Evolutionary conservation across 2,113 vertebrate species (phyloP).

Genomic region (Hydropotes inermis): DNA sequence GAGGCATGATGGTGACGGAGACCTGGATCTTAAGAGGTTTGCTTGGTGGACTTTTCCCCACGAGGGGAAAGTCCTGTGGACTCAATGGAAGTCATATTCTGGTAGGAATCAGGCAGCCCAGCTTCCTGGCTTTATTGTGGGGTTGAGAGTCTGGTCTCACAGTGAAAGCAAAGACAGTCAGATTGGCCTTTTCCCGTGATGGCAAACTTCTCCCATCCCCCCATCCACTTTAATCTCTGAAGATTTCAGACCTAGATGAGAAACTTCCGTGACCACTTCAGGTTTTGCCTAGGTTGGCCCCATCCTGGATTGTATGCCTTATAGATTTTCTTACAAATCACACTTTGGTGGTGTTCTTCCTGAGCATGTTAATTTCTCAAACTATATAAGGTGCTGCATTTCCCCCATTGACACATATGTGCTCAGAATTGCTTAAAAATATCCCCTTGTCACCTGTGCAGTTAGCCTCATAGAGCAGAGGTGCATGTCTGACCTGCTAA

Average conservation of each 20-base stretch:
- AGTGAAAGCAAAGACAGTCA: not conserved
- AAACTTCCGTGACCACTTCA: not conserved
- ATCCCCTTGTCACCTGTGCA: not conserved
- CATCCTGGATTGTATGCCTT: not conserved
- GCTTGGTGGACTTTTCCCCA: not conserved
- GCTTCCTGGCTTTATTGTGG: not conserved
- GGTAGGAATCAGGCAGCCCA: not conserved
- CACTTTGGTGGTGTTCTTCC: not conserved
- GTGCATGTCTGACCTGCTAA: not conserved
- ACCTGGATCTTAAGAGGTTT: not conserved
- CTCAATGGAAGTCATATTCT: not conserved
- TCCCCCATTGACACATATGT: not conserved
- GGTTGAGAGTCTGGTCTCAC: not conserved
- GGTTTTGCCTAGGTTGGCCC: not conserved
- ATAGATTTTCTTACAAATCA: not conserved
- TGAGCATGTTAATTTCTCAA: not conserved
- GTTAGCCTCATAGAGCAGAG: not conserved
- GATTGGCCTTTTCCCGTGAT: not conserved
- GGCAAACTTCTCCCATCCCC: not conserved
- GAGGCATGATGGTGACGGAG: not conserved
- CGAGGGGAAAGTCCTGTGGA: not conserved
- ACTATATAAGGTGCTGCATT: not conserved
- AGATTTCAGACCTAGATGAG: not conserved
- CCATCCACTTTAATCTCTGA: not conserved
- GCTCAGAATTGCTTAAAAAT: conserved; percentile 18